Evolutionary conservation across 2,797 vertebrate species (phyloP).

Genomic region (Sardinella longiceps): DNA sequence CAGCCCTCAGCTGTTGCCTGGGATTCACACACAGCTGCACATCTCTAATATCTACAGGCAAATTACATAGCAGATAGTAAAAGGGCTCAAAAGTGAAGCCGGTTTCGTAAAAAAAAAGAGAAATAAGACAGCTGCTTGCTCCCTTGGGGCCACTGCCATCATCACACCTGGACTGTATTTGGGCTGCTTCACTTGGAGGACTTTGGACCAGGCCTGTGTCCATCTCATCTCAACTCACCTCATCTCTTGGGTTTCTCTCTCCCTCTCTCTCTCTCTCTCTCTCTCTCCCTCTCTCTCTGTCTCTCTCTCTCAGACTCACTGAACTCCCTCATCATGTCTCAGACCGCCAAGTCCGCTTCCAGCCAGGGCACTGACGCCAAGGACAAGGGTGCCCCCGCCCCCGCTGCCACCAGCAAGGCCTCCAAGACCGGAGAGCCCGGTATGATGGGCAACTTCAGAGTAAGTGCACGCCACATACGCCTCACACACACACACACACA

Average conservation of each 20-base stretch:
- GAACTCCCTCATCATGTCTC: constrained; percentile 85
- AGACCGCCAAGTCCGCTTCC: constrained; percentile 80
- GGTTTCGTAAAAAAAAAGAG: neutral
- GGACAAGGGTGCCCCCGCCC: constrained; percentile 81
- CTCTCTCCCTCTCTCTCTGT: too few relatives aligned
- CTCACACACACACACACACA: too few relatives aligned
- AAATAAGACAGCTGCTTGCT: neutral
- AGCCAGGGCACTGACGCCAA: constrained; percentile 84
- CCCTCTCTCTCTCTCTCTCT: constrained; percentile 21
- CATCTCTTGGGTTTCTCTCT: neutral
- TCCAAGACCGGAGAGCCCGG: constrained; percentile 82
- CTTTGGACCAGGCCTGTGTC: too few relatives aligned
- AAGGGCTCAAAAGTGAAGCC: constrained; percentile 3
- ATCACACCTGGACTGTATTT: neutral
- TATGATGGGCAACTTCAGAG: constrained; percentile 81
- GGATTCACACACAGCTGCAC: neutral
- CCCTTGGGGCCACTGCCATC: neutral
- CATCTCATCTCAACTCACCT: neutral
- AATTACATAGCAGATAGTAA: neutral
- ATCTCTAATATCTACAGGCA: neutral
- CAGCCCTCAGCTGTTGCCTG: constrained; percentile 4
- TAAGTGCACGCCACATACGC: constrained; percentile 68
- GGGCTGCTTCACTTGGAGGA: too few relatives aligned
- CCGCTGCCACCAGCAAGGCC: constrained; percentile 74
- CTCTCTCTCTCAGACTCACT: constrained; percentile 62